phyloP scores from a whole-genome alignment of 2,888 invertebrate genomes.

The Tillus elongatus region DNA sequence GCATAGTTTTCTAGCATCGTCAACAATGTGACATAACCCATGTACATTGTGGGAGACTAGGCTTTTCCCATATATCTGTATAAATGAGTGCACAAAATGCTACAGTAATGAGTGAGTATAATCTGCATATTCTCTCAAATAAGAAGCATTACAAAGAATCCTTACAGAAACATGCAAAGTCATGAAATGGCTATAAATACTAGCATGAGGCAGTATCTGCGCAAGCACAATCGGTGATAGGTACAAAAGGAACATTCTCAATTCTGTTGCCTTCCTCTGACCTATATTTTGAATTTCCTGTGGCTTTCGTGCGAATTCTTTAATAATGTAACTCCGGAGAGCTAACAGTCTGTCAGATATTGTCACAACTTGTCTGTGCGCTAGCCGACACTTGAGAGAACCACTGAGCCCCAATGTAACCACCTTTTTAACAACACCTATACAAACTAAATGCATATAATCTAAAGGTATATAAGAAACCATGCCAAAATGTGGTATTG shows the following conservation, averaged over 20 bases:
- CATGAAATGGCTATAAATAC: constrained; percentile 1
- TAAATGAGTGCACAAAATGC: background rate
- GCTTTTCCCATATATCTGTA: background rate
- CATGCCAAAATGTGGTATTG: background rate
- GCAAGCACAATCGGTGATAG: no score
- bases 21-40: background rate
- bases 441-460: constrained; percentile 3
- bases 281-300: background rate
- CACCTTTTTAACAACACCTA: background rate
- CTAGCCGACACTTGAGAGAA: no score
- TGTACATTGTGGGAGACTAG: background rate
- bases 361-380: background rate
- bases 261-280: background rate
- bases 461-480: background rate
- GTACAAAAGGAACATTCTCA: background rate
- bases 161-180: background rate
- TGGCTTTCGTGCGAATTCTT: background rate
- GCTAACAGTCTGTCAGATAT: background rate
- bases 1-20: background rate
- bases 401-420: background rate
- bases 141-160: no score
- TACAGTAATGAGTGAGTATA: background rate
- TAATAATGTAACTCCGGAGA: background rate
- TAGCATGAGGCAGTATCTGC: no score
- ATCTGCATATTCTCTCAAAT: background rate